Evolutionary conservation across 2,113 vertebrate genomes (phyloP), one percentile per base, ranked within the genome.

Genomic region (Heterochromis multidens): DNA sequence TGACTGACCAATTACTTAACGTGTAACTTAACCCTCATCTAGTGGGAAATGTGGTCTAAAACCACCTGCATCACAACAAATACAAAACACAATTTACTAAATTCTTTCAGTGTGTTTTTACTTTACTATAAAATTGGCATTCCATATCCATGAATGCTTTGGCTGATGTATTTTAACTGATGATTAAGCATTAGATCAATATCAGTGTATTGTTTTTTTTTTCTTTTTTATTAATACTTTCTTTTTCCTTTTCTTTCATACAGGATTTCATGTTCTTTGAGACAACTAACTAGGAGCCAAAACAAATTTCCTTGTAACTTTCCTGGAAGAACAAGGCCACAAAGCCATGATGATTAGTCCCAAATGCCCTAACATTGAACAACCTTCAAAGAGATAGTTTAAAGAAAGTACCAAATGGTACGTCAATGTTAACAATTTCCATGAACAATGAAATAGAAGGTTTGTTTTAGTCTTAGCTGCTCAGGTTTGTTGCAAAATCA

Each of bases 201-300:
- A 49, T 35, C 6, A 46, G 9, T 21, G 8, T n/a, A 56, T 54
- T 33, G 3, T 2, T 40, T 8, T 61, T 16, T 27, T 11, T 62
- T 58, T 49, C 3, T 31, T 58, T 57, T 27, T 49, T 17, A 10
- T 14, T 23, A 70, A 67, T 8, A 7, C 56, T 52, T 76, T 46
- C 19, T 33, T 52, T 2, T 56, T 78, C 29, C 25, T 23, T 80
- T 33, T 59, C 70, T 35, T 79, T 7, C 83, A 35, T 89, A 25
- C 91, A 98, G 97, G 97, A 98, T 92, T 99, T 97, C 93, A 98
- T 98, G 97, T 98, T 96, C 95, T 98, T 98, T 92, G 97, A 98
- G 91, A 52, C 88, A 4, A 92, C 91, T 17, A 91, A 91, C 91
- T 93, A 91, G 90, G 40, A 82, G 74, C 80, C 81, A 79, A 77